Conservation (phyloP, 1,140 invertebrate genomes). For the Ceratosolen solmsi region DNA sequence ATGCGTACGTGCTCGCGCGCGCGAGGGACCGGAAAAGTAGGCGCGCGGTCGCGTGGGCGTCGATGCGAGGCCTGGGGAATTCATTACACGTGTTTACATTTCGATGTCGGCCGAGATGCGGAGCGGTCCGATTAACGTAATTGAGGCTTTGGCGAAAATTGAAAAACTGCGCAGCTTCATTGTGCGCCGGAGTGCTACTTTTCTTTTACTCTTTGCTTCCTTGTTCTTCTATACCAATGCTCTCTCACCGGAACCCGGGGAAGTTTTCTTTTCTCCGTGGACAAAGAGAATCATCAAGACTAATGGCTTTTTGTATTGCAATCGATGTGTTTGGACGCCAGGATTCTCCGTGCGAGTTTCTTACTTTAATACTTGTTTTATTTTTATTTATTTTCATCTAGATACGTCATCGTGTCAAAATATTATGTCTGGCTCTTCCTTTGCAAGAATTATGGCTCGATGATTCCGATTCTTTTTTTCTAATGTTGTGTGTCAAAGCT, state of each 20-base stretch:
- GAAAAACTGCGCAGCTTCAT: not conserved
- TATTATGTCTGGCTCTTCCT: not conserved
- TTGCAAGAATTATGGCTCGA: not conserved
- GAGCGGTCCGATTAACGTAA: not conserved
- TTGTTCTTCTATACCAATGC: not conserved
- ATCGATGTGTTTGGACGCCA: not conserved
- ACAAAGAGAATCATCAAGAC: constrained; percentile 8
- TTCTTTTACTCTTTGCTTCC: not conserved
- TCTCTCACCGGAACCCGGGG: not conserved
- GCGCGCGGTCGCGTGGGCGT: constrained; percentile 22
- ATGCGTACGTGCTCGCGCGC: constrained; percentile 48
- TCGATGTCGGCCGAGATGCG: not conserved
- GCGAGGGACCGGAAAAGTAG: constrained; percentile 21
- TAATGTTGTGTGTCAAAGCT: not conserved
- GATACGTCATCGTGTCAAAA: not conserved
- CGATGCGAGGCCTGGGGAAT: not conserved
- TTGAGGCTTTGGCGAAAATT: constrained; percentile 22
- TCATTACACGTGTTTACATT: constrained; percentile 19
- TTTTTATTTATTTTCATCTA: not conserved
- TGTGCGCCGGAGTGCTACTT: not conserved
- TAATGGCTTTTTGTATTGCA: constrained; percentile 8
- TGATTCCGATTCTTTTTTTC: not conserved
- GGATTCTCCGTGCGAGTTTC: not conserved
- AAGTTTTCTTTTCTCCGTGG: constrained; percentile 1
- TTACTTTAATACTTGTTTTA: not conserved